Conservation (phyloP, 2,797 vertebrate genomes). For the Platalea minor region DNA sequence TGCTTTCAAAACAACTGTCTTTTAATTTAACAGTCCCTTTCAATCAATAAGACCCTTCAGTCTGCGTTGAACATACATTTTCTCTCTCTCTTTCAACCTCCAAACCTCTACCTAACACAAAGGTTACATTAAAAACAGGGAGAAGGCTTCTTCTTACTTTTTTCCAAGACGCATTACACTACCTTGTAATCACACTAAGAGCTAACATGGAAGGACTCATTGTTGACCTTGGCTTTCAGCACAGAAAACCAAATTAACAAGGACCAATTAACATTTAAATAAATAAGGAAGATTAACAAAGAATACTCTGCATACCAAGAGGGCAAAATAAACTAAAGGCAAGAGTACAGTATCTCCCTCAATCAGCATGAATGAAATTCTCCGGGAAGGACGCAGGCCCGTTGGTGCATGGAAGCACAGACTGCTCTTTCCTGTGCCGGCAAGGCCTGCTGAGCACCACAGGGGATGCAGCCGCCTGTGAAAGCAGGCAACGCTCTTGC, state of each 20-base stretch:
- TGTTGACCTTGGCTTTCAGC: constrained; percentile 58
- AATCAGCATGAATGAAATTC: background rate
- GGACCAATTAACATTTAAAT: constrained; percentile 70
- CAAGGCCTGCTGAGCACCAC: background rate
- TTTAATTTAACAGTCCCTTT: constrained; percentile 38
- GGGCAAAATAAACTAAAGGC: constrained; percentile 36
- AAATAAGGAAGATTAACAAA: constrained; percentile 62
- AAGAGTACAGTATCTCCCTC: background rate
- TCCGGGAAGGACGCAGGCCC: background rate
- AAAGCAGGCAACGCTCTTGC: background rate
- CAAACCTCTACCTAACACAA: background rate
- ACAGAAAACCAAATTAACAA: constrained; percentile 68
- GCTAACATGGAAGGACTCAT: constrained; percentile 42
- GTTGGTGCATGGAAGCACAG: background rate
- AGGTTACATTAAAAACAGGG: constrained; percentile 26
- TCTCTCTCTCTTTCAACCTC: constrained; percentile 10
- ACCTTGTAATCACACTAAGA: constrained; percentile 50
- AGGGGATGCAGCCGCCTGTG: fast-evolving
- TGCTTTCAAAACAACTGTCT: constrained; percentile 33
- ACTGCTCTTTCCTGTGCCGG: background rate
- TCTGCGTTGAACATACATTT: background rate
- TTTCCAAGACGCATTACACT: constrained; percentile 20
- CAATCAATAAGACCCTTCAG: constrained; percentile 13
- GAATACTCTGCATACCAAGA: constrained; percentile 47
- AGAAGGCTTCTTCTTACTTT: background rate